Conservation (phyloP, 2,113 vertebrate species). For the Paramisgurnus dabryanus region DNA sequence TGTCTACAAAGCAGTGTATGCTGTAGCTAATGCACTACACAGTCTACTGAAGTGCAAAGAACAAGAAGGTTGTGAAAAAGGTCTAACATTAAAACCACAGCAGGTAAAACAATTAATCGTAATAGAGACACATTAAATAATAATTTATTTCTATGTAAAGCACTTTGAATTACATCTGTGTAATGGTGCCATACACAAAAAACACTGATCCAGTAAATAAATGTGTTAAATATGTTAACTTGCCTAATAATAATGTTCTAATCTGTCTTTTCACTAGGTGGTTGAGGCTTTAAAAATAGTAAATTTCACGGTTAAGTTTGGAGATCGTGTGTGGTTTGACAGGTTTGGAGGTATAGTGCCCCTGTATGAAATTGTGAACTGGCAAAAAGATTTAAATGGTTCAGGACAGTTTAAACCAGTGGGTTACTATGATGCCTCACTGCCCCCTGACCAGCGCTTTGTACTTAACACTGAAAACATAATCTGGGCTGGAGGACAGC, state of each 20-base stretch:
- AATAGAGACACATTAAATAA: too few species aligned
- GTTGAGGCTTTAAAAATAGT: conserved; percentile 55
- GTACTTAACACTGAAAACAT: neutral
- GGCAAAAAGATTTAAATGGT: conserved; percentile 42
- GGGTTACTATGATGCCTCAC: neutral
- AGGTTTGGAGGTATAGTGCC: conserved; percentile 1
- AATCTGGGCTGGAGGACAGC: conserved; percentile 38
- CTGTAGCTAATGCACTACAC: conserved; percentile 69
- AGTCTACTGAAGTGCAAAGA: conserved; percentile 61
- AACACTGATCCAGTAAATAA: too few species aligned
- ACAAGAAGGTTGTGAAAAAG: conserved; percentile 59
- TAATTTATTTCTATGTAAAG: too few species aligned
- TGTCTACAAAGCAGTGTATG: neutral
- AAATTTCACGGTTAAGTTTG: conserved; percentile 67
- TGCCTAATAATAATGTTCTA: neutral
- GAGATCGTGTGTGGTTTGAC: conserved; percentile 72
- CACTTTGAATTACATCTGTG: too few species aligned
- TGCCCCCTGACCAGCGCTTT: neutral
- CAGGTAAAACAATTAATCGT: conserved; percentile 59
- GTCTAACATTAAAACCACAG: conserved; percentile 55
- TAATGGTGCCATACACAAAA: too few species aligned
- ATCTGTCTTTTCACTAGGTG: conserved; percentile 49
- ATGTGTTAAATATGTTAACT: neutral
- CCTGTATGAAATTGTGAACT: conserved; percentile 46
- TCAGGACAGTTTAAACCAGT: neutral